phyloP scores from a whole-genome alignment of 2,797 vertebrate species.

The Mustela erminea region DNA sequence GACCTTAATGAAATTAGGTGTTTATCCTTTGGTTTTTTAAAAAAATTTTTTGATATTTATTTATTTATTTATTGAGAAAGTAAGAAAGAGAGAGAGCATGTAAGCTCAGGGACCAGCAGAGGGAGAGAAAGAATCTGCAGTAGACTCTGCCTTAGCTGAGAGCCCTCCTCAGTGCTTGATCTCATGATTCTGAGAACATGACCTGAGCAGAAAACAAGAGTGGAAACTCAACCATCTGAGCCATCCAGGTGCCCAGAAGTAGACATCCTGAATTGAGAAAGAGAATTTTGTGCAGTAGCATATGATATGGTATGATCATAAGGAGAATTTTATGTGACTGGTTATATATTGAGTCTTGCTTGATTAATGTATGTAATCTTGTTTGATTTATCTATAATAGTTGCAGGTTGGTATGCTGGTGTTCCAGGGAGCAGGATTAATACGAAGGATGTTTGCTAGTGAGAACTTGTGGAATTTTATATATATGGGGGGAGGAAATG shows the following conservation, averaged over 20 bases:
- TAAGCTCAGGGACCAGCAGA: background rate
- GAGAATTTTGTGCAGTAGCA: background rate
- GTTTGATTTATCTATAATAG: background rate
- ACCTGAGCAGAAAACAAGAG: background rate
- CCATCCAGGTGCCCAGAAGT: background rate
- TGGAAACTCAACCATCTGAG: background rate
- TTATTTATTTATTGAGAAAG: background rate
- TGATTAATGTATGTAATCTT: background rate
- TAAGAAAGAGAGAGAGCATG: background rate
- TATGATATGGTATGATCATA: background rate
- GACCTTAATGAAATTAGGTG: background rate
- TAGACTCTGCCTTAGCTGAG: background rate
- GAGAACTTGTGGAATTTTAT: conserved; percentile 40
- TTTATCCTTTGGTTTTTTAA: background rate
- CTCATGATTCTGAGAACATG: background rate
- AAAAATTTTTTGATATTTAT: background rate
- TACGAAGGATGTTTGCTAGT: background rate
- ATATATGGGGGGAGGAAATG: background rate
- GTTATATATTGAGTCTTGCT: background rate
- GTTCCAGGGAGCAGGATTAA: background rate
- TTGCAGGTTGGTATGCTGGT: background rate
- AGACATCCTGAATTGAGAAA: conserved; percentile 37
- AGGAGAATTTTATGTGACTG: conserved; percentile 16
- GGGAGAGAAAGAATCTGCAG: background rate
- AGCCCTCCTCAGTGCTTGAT: background rate